phyloP scores from a whole-genome alignment of 2,888 invertebrate species.

The Xanthia togata region DNA sequence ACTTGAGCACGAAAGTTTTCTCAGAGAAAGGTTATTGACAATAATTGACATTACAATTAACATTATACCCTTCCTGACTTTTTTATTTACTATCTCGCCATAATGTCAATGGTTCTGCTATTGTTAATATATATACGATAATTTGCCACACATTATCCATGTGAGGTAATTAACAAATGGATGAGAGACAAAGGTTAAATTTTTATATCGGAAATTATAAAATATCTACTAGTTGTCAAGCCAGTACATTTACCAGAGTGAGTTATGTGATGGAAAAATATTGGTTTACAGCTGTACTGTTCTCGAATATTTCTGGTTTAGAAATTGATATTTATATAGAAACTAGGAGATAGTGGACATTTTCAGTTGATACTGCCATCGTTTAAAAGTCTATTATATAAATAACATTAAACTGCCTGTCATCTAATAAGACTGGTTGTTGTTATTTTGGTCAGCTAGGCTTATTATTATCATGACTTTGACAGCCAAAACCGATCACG shows the following conservation, averaged over 20 bases:
- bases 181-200: constrained; percentile 30
- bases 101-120: constrained; percentile 29
- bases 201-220: constrained; percentile 8
- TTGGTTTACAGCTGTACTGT: constrained; percentile 28
- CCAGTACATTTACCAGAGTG: constrained; percentile 16
- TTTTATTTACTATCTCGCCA: constrained; percentile 15
- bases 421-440: background rate
- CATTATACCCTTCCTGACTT: constrained; percentile 18
- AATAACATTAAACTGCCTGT: background rate
- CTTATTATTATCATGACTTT: background rate
- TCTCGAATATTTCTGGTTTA: constrained; percentile 32
- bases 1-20: background rate
- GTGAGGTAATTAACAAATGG: constrained; percentile 5
- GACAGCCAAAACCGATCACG: background rate
- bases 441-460: background rate
- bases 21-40: constrained; percentile 15
- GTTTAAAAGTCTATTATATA: background rate
- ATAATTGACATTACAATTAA: constrained; percentile 12
- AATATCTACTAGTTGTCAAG: constrained; percentile 15
- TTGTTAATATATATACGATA: constrained; percentile 4
- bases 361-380: background rate
- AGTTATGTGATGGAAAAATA: constrained; percentile 31
- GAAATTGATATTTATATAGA: background rate
- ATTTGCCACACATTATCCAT: constrained; percentile 18
- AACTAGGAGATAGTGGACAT: background rate